Percentiles rank a stretch among this genome's conserved stretches.
Conservation (phyloP, 1,140 invertebrate genomes). For the Calycopis cecrops region DNA sequence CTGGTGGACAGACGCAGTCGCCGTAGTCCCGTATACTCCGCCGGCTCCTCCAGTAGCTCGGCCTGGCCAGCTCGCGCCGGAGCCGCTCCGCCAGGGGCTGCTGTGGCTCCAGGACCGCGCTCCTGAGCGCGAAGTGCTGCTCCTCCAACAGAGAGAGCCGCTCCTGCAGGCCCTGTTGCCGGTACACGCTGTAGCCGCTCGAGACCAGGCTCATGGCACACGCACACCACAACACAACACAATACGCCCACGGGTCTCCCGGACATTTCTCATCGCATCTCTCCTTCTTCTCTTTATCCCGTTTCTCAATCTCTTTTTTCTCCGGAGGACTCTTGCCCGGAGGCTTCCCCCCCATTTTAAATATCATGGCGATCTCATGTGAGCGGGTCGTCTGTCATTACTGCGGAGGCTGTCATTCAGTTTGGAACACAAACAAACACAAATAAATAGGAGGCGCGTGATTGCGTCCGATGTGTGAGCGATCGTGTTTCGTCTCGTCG, state of each 20-base stretch:
- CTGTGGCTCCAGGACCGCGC: constrained; percentile 61
- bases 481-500: constrained; percentile 53
- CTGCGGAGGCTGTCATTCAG: neutral
- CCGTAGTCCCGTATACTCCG: constrained; percentile 58
- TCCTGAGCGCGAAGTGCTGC: constrained; percentile 57
- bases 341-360: constrained; percentile 61
- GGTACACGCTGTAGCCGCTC: constrained; percentile 59
- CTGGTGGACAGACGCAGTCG: constrained; percentile 62
- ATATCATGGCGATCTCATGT: constrained; percentile 51
- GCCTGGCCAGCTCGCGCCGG: constrained; percentile 43
- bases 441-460: neutral
- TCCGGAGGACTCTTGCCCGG: constrained; percentile 45
- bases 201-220: constrained; percentile 68
- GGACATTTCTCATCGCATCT: constrained; percentile 57
- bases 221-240: constrained; percentile 69
- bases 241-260: constrained; percentile 59
- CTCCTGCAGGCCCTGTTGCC: constrained; percentile 50
- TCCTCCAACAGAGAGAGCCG: constrained; percentile 55
- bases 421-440: neutral
- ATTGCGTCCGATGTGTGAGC: constrained; percentile 16
- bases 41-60: constrained; percentile 41
- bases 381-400: constrained; percentile 18
- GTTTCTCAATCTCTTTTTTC: constrained; percentile 38
- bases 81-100: constrained; percentile 59
- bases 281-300: constrained; percentile 39